These are phyloP conservation scores for Melieria omissa DNA, from an alignment of 2,888 invertebrate species.

Conservation along the genomic window DNA sequence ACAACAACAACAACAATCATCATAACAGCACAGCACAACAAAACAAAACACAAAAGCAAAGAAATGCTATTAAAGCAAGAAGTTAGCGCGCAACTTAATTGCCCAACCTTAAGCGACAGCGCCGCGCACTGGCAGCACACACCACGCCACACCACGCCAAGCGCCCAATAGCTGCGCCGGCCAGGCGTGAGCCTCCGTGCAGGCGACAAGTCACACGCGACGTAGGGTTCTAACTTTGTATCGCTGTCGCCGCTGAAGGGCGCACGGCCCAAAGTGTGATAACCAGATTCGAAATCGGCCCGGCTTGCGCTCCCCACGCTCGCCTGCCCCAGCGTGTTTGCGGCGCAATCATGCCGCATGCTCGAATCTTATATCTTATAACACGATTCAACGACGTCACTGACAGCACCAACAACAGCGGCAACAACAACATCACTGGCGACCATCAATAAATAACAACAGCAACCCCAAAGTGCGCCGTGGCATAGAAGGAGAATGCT, in stretches of 20 bases:
- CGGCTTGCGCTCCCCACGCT: background rate
- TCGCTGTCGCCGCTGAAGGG: no score
- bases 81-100: slow-evolving; percentile 16
- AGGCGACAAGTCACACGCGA: no score
- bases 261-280: slow-evolving; percentile 25
- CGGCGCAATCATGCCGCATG: slow-evolving; percentile 20
- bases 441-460: background rate
- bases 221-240: no score
- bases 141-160: background rate
- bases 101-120: slow-evolving; percentile 1
- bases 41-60: background rate
- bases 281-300: slow-evolving; percentile 27
- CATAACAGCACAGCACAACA: background rate
- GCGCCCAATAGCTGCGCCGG: background rate
- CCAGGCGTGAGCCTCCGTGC: no score
- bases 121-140: background rate
- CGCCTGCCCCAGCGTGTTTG: background rate
- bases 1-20: background rate
- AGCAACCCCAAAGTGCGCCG: background rate
- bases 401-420: background rate
- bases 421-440: background rate
- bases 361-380: slow-evolving; percentile 2
- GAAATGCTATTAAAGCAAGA: slow-evolving; percentile 12
- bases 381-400: slow-evolving; percentile 13
- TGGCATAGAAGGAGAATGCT: no score